phyloP scores from a whole-genome alignment of 1,140 invertebrate genomes.

The Orchesella cincta region DNA sequence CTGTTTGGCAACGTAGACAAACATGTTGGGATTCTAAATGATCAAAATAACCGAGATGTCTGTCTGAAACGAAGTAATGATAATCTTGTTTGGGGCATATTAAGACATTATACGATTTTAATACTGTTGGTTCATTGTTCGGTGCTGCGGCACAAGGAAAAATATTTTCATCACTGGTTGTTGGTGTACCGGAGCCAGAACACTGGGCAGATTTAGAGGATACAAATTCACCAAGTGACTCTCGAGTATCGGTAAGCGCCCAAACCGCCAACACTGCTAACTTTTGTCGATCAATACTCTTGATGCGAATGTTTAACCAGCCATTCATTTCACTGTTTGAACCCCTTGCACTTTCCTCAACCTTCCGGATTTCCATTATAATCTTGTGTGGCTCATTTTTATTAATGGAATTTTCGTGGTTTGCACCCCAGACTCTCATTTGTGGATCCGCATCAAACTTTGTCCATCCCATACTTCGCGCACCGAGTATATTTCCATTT shows the following conservation, averaged over 20 bases:
- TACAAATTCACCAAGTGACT: not conserved
- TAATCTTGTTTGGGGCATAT: no score
- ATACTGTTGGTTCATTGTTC: not conserved
- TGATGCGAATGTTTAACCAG: not conserved
- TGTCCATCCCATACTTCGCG: not conserved
- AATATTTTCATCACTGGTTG: not conserved
- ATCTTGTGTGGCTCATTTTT: not conserved
- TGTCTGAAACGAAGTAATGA: no score
- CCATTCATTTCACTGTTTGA: not conserved
- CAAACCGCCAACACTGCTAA: not conserved
- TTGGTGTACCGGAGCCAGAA: not conserved
- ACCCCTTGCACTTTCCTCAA: no score
- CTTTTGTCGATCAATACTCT: no score
- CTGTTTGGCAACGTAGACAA: not conserved
- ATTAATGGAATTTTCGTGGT: not conserved
- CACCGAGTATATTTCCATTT: not conserved
- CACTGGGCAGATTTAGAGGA: not conserved
- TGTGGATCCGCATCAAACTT: not conserved
- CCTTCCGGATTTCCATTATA: not conserved
- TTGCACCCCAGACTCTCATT: not conserved
- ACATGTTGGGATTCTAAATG: not conserved
- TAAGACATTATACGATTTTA: no score
- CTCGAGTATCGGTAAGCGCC: not conserved
- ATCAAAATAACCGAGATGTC: no score
- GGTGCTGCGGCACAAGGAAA: not conserved